These are phyloP conservation scores for Dione vanillae DNA, from an alignment of 2,888 invertebrate species.

Conservation along the genomic window DNA sequence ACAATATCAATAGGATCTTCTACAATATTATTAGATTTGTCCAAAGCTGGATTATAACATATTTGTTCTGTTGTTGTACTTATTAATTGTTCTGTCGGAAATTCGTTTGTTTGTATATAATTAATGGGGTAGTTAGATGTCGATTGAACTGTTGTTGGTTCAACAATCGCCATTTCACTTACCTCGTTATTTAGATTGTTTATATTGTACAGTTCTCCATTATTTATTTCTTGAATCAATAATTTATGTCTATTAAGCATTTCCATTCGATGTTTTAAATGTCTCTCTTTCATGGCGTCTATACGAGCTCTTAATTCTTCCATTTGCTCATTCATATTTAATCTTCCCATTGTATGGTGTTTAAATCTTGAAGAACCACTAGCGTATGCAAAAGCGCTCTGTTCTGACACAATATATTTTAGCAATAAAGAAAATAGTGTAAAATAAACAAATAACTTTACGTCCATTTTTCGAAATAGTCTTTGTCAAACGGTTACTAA, in stretches of 20 bases:
- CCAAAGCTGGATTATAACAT: not conserved
- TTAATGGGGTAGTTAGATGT: not conserved
- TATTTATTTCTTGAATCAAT: not conserved
- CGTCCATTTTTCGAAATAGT: constrained; percentile 25
- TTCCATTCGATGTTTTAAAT: constrained; percentile 19
- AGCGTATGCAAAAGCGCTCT: not conserved
- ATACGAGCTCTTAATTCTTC: constrained; percentile 7
- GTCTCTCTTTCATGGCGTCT: constrained; percentile 16
- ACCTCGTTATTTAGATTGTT: not conserved
- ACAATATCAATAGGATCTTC: not conserved
- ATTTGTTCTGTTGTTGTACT: not conserved
- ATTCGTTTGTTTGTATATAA: not conserved
- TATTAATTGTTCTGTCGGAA: not conserved
- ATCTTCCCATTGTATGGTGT: not conserved
- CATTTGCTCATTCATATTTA: constrained; percentile 7
- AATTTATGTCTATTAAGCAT: not conserved
- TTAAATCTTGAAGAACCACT: not conserved
- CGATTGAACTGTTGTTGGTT: not conserved
- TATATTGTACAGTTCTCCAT: not conserved
- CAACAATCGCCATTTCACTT: not conserved
- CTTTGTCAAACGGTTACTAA: not conserved
- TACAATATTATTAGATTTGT: not conserved
- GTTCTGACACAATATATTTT: constrained; percentile 1
- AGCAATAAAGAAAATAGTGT: constrained; percentile 14
- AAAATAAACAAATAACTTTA: constrained; percentile 18